Conservation (phyloP, 2,797 vertebrate genomes). For the Neoniphon sammara region DNA sequence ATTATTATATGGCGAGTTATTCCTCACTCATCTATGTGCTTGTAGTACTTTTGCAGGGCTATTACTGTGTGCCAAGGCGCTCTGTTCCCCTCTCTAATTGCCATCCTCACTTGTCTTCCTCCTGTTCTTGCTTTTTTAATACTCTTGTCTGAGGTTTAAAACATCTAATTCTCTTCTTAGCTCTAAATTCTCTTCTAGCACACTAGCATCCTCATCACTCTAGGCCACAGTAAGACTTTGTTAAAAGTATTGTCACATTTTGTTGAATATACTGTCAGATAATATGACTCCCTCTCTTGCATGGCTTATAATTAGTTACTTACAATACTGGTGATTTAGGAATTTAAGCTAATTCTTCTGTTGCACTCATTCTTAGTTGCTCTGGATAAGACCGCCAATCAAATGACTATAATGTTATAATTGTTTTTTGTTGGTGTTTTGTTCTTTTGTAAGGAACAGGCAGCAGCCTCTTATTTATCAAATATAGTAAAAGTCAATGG, state of each 20-base stretch:
- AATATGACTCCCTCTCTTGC: neutral
- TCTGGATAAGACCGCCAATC: too few species aligned
- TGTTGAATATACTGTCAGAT: neutral
- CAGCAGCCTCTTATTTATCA: neutral
- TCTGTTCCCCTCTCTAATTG: slow-evolving; percentile 11
- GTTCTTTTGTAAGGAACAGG: neutral
- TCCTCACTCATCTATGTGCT: slow-evolving; percentile 27
- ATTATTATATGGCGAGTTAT: slow-evolving; percentile 38
- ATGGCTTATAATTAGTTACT: too few species aligned
- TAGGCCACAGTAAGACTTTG: slow-evolving; percentile 6
- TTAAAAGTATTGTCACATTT: too few species aligned
- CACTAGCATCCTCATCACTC: neutral
- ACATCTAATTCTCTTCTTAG: slow-evolving; percentile 5
- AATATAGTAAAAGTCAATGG: neutral
- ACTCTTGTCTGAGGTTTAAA: slow-evolving; percentile 16
- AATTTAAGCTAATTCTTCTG: too few species aligned
- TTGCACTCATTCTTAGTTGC: too few species aligned
- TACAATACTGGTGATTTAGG: too few species aligned
- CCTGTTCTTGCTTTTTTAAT: slow-evolving; percentile 15
- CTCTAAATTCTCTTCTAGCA: neutral
- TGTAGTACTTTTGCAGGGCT: neutral
- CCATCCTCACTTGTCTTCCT: slow-evolving; percentile 8
- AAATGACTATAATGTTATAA: too few species aligned
- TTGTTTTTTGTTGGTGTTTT: too few species aligned
- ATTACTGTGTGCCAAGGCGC: slow-evolving; percentile 32